Base-by-base conservation (phyloP, 1,140 invertebrate genomes). In the Papilio glaucus region DNA sequence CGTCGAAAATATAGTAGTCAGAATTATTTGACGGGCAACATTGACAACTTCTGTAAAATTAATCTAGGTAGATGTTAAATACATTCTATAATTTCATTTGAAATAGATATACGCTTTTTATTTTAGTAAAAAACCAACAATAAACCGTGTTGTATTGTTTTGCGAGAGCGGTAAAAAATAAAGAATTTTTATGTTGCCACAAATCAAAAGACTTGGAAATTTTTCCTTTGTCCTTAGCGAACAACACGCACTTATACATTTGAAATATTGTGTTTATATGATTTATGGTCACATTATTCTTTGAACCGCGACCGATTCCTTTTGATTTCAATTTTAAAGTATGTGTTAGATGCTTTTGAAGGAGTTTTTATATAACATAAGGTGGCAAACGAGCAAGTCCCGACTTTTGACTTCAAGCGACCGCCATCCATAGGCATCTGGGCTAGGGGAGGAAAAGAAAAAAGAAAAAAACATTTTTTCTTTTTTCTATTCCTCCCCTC, bases 101-200 rank as follows among this genome's bases (percentile, higher is more conserved):
- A 24, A 24, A 24, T n/a, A 12, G 18, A 2, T 12, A 9, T 24
- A 12, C 21, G 24, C 24, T 1, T 53, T 53, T 53, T 21, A 24
- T n/a, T 53, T 53, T 53, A 53, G 49, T 53, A 24, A 53, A 53
- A n/a, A 53, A 10, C 8, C 2, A 24, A 53, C 18, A 53, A 24
- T 6, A 49, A 18, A 53, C 49, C 49, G 21, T 18, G 49, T 12
- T 3, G 49, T 53, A 24, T 53, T 53, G 21, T 53, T 53, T 24
- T 9, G 9, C 49, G 49, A 24, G 49, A 24, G 49, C 12, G 18
- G 49, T n/a, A 45, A 24, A 49, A 53, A 24, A 53, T 53, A 53
- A 53, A 53, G 21, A 24, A 12, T 53, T 53, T 53, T 53, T 53
- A 24, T 53, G 49, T 53, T 24, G 49, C 49, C 21, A 53, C 21